Evolutionary conservation across 2,113 vertebrate genomes (phyloP).

Genomic region (Hiodon tergisus): DNA sequence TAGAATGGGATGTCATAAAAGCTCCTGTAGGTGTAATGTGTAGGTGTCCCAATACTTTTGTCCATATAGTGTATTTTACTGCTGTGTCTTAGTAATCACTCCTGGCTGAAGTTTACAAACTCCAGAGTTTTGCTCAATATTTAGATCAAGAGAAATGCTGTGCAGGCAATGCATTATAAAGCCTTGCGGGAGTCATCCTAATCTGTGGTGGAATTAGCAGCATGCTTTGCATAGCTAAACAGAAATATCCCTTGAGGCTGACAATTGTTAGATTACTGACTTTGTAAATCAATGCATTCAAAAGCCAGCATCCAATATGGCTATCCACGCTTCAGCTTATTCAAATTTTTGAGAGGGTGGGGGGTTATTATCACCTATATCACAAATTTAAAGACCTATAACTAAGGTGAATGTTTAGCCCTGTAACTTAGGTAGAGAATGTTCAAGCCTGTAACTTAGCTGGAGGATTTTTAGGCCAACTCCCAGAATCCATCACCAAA

Average conservation of each 20-base stretch:
- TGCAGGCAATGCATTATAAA: background rate
- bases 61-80: too few relatives aligned
- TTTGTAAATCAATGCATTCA: slow-evolving; percentile 3
- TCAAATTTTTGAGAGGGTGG: background rate
- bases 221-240: slow-evolving; percentile 19
- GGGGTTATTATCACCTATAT: too few relatives aligned
- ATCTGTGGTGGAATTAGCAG: slow-evolving; percentile 13
- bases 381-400: too few relatives aligned
- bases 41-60: too few relatives aligned
- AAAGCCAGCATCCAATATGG: background rate
- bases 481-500: background rate
- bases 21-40: too few relatives aligned
- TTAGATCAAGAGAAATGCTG: slow-evolving; percentile 5
- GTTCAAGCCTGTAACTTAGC: background rate
- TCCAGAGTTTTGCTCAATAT: slow-evolving; percentile 3
- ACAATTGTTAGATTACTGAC: slow-evolving; percentile 18
- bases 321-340: background rate
- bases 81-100: too few relatives aligned
- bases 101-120: background rate
- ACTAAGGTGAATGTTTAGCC: background rate
- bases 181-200: slow-evolving; percentile 9
- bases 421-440: background rate
- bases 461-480: background rate
- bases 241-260: slow-evolving; percentile 7
- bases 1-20: too few relatives aligned